Evolutionary conservation across 2,888 invertebrate genomes (phyloP), one percentile per base, ranked within the genome.

Genomic region (Myathropa florea): DNA sequence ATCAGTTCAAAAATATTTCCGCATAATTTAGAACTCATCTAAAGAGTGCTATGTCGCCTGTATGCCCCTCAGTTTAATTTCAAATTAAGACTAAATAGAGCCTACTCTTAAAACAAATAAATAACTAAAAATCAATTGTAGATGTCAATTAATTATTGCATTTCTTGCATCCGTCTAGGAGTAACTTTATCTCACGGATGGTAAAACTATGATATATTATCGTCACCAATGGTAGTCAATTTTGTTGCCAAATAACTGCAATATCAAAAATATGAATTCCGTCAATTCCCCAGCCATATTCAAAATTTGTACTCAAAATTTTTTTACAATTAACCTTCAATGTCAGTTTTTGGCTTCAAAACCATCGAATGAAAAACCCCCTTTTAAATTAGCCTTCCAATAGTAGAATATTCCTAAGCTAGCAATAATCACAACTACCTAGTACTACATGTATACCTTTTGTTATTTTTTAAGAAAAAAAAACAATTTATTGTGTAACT

Each of bases 101-200:
- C n/a, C 4, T 39, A 39, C n/a, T n/a, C n/a, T n/a, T 28, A 18
- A 24, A 28, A 2, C 4, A 12, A n/a, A 33, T 33, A 28, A 9
- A 55, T 55, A 4, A 18, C 18, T 12, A 30, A 21, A 53, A 18
- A 28, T 33, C 72, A 72, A 63, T 72, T 46, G 6, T 33, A 61
- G 18, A 36, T 65, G 75, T 65, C 75, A 75, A 65, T 75, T 75
- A 26, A 46, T 18, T 46, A 7, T 46, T 46, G 18, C 18, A 46
- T 46, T 4, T 28, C n/a, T 59, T 65, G 26, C 4, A 36, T 26
- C 46, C 18, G 18, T n/a, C n/a, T n/a, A n/a, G 18, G 46, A n/a
- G 46, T 46, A 18, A 1, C 4, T 18, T 18, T 9, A 46, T 46
- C 18, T 21, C 46, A 7, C 46, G 18, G 7, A 18, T 46, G 18